A percentile compares a stretch with the other conserved stretches of the same genome.
These are phyloP conservation scores for Cheirogaleus major DNA, from an alignment of 2,797 vertebrate genomes.

Conservation along the genomic window DNA sequence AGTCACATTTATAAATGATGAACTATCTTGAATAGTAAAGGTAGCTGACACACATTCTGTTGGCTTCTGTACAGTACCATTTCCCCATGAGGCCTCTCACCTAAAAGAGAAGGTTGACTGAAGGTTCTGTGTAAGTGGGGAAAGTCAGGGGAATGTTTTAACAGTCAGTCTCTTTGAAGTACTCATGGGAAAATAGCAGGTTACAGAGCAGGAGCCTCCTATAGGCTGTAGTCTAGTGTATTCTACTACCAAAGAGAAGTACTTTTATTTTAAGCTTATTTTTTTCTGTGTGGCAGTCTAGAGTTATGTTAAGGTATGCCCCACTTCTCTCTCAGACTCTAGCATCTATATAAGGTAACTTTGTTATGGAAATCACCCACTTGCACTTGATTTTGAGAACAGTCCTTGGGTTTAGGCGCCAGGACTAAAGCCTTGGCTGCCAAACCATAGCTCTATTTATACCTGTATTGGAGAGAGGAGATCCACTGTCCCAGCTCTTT, in stretches of 20 bases:
- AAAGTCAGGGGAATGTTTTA: conserved; percentile 48
- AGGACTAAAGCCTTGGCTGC: background rate
- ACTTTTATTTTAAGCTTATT: background rate
- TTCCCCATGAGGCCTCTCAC: background rate
- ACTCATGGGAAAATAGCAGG: conserved; percentile 9
- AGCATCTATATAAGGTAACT: background rate
- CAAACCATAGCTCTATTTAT: background rate
- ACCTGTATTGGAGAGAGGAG: background rate
- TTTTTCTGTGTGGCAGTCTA: background rate
- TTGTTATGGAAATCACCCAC: background rate
- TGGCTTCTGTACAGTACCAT: background rate
- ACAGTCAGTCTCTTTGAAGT: conserved; percentile 36
- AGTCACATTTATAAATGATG: background rate
- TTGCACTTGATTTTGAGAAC: background rate
- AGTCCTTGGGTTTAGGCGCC: background rate
- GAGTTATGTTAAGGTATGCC: background rate
- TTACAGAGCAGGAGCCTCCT: background rate
- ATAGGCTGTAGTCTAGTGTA: background rate
- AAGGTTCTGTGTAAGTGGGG: background rate
- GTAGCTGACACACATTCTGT: background rate
- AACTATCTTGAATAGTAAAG: background rate
- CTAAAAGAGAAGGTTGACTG: background rate
- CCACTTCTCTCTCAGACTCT: background rate
- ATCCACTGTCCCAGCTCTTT: background rate
- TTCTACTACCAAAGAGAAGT: background rate